phyloP scores from a whole-genome alignment of 2,888 invertebrate genomes.

The Seira ritae region DNA sequence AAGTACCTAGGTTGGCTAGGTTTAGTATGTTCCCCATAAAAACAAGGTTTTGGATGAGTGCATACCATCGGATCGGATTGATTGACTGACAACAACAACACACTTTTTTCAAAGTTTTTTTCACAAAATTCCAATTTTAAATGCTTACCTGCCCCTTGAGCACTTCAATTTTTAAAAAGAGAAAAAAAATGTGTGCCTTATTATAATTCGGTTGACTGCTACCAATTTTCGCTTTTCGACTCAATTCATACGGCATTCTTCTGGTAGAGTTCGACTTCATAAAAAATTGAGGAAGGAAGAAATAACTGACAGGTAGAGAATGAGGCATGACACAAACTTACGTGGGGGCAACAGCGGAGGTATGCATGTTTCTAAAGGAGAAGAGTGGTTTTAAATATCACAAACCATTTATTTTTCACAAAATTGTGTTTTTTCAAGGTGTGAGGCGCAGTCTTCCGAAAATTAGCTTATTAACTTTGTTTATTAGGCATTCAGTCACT shows the following conservation, averaged over 20 bases:
- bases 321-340: constrained; percentile 27
- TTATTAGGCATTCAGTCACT: constrained; percentile 63
- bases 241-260: too few relatives aligned
- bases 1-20: not conserved
- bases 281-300: constrained; percentile 29
- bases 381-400: constrained; percentile 14
- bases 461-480: constrained; percentile 70
- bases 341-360: constrained; percentile 12
- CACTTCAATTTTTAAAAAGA: constrained; percentile 22
- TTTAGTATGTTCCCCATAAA: not conserved
- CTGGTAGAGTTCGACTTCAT: too few relatives aligned
- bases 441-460: constrained; percentile 67
- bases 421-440: constrained; percentile 59
- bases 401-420: not conserved
- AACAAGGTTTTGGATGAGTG: constrained; percentile 4
- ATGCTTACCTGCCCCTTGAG: constrained; percentile 27
- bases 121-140: not conserved
- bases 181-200: constrained; percentile 27
- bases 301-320: constrained; percentile 44
- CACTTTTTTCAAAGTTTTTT: constrained; percentile 8
- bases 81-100: constrained; percentile 59
- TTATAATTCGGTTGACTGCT: not conserved
- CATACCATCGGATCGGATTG: constrained; percentile 20
- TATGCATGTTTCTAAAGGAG: not conserved
- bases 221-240: not conserved